Conservation (phyloP, 1,140 invertebrate species). For the Drosophila serrata region DNA sequence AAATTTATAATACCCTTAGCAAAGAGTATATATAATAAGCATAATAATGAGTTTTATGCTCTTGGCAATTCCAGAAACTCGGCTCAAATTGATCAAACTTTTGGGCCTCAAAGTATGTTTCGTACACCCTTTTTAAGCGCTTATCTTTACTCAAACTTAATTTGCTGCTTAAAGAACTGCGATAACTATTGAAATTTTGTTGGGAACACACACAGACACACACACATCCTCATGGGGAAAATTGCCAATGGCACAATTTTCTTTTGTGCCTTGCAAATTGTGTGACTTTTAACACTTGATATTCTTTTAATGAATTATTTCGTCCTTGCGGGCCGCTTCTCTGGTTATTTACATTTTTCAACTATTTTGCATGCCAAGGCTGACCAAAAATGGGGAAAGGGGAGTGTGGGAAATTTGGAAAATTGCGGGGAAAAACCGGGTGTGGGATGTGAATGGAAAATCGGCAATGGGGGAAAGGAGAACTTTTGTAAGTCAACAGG, state of each 20-base stretch:
- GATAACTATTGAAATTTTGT: constrained; percentile 37
- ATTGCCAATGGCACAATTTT: constrained; percentile 69
- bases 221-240: constrained; percentile 13
- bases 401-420: constrained; percentile 1
- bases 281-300: constrained; percentile 84
- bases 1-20: not conserved
- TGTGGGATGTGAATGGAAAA: constrained; percentile 5
- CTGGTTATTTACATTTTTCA: constrained; percentile 79
- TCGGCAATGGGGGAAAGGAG: not conserved
- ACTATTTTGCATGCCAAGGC: constrained; percentile 71
- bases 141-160: constrained; percentile 17
- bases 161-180: constrained; percentile 33
- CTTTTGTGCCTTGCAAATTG: constrained; percentile 74
- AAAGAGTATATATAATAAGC: not conserved
- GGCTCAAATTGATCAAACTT: not conserved
- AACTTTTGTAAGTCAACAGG: constrained; percentile 66
- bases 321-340: constrained; percentile 8
- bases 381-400: no score
- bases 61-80: not conserved
- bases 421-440: constrained; percentile 5
- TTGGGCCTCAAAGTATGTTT: not conserved
- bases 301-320: constrained; percentile 83
- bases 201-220: not conserved
- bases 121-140: constrained; percentile 5
- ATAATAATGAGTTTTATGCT: constrained; percentile 21